These are phyloP conservation scores for Zeugodacus cucurbitae DNA, from an alignment of 1,140 invertebrate species.

Conservation along the genomic window DNA sequence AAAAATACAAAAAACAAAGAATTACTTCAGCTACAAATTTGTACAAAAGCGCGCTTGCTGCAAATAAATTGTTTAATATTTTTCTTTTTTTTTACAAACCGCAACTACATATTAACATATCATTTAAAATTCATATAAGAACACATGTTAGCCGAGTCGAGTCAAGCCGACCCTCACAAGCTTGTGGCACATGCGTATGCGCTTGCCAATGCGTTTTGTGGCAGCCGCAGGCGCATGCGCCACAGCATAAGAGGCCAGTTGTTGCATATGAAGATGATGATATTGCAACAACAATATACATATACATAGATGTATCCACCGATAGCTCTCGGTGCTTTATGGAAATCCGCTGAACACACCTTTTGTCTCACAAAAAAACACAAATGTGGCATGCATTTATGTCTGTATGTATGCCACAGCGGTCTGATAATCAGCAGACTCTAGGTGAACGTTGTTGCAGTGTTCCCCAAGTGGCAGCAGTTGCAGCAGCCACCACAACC, in stretches of 20 bases:
- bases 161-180: neutral
- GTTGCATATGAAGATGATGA: neutral
- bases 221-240: neutral
- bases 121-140: constrained; percentile 35
- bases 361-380: neutral
- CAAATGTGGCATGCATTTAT: neutral
- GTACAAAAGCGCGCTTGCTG: neutral
- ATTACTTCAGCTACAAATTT: constrained; percentile 15
- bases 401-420: neutral
- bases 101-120: constrained; percentile 5
- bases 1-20: neutral
- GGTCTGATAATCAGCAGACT: neutral
- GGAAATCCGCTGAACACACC: neutral
- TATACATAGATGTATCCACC: neutral
- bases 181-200: neutral
- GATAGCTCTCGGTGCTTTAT: constrained; percentile 2
- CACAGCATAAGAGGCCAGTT: neutral
- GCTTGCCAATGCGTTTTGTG: neutral
- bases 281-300: neutral
- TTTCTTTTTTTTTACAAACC: neutral
- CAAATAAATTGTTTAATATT: neutral
- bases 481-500: neutral
- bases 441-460: neutral
- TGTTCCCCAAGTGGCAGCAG: neutral
- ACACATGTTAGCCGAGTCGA: neutral